Conservation (phyloP, 2,113 vertebrate genomes). For the Potamarius usumacintae region DNA sequence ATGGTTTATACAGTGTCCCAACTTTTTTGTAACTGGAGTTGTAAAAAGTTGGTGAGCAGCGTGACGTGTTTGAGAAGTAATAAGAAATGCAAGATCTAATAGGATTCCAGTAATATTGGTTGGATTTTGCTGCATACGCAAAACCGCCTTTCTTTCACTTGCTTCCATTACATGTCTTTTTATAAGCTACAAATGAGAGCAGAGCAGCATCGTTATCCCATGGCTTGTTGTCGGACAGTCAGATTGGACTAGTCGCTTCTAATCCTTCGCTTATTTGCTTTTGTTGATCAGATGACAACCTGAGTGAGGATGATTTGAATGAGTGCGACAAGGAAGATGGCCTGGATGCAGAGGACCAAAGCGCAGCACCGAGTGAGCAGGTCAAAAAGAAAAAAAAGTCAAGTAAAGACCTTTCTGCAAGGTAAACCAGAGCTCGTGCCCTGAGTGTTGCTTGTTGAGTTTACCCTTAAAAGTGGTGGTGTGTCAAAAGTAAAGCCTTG, state of each 20-base stretch:
- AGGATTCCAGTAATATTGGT: not conserved
- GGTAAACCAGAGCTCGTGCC: constrained; percentile 60
- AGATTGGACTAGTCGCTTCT: not conserved
- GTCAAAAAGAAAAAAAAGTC: constrained; percentile 64
- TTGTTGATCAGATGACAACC: constrained; percentile 80
- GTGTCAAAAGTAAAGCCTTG: not conserved
- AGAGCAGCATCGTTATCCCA: too few relatives aligned
- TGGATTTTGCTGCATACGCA: not conserved
- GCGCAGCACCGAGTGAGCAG: constrained; percentile 58
- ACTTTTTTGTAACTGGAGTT: too few relatives aligned
- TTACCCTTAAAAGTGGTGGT: not conserved
- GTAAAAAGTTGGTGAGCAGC: not conserved
- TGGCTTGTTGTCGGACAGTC: not conserved
- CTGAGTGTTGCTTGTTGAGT: not conserved
- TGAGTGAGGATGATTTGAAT: constrained; percentile 91
- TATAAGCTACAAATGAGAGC: not conserved
- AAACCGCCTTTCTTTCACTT: not conserved
- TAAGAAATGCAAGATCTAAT: not conserved
- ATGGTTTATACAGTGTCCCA: too few relatives aligned
- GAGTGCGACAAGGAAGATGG: constrained; percentile 84
- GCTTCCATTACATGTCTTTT: not conserved
- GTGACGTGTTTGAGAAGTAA: not conserved
- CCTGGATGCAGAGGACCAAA: constrained; percentile 68
- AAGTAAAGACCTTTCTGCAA: constrained; percentile 63
- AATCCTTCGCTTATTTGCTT: not conserved